Percentiles rank a stretch among this genome's conserved stretches.
phyloP scores from a whole-genome alignment of 2,113 vertebrate species.

The Chascanopsetta lugubris region DNA sequence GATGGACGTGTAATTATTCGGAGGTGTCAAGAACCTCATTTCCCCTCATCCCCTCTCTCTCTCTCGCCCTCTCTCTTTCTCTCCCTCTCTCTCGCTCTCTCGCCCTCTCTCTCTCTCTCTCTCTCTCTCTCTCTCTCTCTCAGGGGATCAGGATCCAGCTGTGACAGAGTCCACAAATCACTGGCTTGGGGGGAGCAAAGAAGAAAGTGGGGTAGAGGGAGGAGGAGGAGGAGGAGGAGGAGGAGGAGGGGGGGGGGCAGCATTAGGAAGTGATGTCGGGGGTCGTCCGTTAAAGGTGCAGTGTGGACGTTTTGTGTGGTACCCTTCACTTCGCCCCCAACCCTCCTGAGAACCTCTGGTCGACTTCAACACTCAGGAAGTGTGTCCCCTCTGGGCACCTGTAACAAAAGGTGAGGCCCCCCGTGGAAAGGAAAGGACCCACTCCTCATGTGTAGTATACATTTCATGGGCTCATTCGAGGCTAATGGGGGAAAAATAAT shows the following conservation, averaged over 20 bases:
- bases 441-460: no score
- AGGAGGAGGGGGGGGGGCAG: not conserved
- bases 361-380: no score
- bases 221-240: not conserved
- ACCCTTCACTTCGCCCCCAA: no score
- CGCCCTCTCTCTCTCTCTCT: not conserved
- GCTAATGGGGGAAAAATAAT: no score
- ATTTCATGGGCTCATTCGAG: no score
- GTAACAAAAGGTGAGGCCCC: no score
- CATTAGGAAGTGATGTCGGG: not conserved
- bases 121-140: conserved; percentile 29
- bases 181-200: conserved; percentile 47
- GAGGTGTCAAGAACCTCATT: conserved; percentile 47
- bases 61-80: conserved; percentile 9
- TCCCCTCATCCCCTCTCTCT: conserved; percentile 30
- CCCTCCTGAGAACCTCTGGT: no score
- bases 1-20: conserved; percentile 67
- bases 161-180: conserved; percentile 74
- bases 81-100: not conserved
- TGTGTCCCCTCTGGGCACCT: no score
- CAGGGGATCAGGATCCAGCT: conserved; percentile 57
- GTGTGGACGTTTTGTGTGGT: no score
- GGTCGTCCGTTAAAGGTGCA: not conserved
- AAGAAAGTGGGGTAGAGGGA: conserved; percentile 23
- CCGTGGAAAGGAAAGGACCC: no score